Conservation (phyloP, 2,888 invertebrate species). For the Eupithecia inturbata region DNA sequence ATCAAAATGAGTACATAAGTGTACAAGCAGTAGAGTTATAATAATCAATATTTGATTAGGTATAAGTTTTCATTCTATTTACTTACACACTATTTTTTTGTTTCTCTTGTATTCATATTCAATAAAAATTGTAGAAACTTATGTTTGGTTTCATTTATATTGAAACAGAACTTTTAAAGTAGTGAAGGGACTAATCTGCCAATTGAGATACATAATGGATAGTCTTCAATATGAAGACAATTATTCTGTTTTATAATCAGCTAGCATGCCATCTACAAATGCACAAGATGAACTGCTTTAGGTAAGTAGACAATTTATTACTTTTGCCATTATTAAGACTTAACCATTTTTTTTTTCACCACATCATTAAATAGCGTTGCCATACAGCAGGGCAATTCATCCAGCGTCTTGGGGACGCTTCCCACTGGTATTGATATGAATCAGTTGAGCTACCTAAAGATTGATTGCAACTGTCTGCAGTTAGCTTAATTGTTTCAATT, state of each 20-base stretch:
- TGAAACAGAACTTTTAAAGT: constrained; percentile 1
- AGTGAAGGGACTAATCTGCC: not conserved
- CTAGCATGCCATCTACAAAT: not conserved
- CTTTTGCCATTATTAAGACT: not conserved
- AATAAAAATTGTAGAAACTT: constrained; percentile 20
- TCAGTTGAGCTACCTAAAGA: too few relatives aligned
- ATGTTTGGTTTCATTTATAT: constrained; percentile 25
- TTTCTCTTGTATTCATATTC: not conserved
- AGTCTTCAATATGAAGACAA: not conserved
- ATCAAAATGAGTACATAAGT: constrained; percentile 8
- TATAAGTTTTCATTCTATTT: constrained; percentile 6
- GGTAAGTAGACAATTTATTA: not conserved
- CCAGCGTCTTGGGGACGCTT: too few relatives aligned
- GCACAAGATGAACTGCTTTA: not conserved
- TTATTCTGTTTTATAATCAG: not conserved
- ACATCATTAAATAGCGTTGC: too few relatives aligned
- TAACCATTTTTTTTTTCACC: too few relatives aligned
- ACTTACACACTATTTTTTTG: not conserved
- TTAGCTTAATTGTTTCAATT: too few relatives aligned
- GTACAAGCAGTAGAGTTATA: not conserved
- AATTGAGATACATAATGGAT: not conserved
- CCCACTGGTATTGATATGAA: too few relatives aligned
- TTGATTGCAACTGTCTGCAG: too few relatives aligned
- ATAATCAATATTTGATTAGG: not conserved
- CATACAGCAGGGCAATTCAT: too few relatives aligned